phyloP scores from a whole-genome alignment of 2,888 invertebrate species.

The Bombyx huttoni region DNA sequence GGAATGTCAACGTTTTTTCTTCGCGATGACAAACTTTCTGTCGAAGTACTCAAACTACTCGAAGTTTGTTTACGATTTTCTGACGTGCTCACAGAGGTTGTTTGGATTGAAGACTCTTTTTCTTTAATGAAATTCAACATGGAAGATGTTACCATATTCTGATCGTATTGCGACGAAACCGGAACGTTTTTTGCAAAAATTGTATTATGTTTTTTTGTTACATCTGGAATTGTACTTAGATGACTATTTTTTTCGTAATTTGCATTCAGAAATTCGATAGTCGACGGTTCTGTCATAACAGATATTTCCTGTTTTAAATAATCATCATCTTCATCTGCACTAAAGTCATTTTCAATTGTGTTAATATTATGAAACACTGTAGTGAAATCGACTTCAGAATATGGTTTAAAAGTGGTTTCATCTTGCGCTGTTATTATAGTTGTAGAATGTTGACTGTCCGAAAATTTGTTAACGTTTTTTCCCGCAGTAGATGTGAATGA shows the following conservation, averaged over 20 bases:
- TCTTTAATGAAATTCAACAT: slow-evolving; percentile 1
- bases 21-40: slow-evolving; percentile 52
- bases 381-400: neutral
- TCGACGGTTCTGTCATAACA: neutral
- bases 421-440: neutral
- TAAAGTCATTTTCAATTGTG: neutral
- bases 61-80: slow-evolving; percentile 4
- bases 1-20: slow-evolving; percentile 57
- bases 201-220: no score
- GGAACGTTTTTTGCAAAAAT: no score
- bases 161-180: no score
- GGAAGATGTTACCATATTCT: no score
- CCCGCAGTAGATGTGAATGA: neutral
- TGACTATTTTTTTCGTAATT: neutral
- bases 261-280: neutral
- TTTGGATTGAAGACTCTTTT: neutral
- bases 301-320: neutral
- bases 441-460: neutral
- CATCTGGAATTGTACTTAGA: no score
- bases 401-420: neutral
- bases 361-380: neutral
- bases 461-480: neutral
- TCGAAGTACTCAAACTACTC: slow-evolving; percentile 37
- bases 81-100: neutral
- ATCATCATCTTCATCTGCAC: neutral